These are phyloP conservation scores for Nipponia nippon DNA, from an alignment of 2,113 vertebrate species.

Conservation along the genomic window DNA sequence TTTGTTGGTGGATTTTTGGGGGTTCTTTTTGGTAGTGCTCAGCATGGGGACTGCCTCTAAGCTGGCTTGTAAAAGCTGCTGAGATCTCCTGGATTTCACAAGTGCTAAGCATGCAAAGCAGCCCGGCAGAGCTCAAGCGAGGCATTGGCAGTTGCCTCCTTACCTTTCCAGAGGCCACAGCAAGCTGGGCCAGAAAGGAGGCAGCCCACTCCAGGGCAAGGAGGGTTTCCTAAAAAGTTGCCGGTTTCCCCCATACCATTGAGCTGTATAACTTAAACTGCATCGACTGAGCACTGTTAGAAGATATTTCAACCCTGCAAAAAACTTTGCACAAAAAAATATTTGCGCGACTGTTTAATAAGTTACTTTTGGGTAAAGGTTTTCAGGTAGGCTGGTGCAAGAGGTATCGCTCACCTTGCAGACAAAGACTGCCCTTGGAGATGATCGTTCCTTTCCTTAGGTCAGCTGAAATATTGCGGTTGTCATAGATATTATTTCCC, in stretches of 20 bases:
- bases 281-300: neutral
- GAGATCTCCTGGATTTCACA: neutral
- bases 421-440: neutral
- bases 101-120: neutral
- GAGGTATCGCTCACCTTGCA: neutral
- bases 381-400: neutral
- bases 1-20: too few relatives aligned
- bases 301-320: neutral
- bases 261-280: neutral
- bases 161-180: neutral
- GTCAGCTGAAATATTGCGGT: neutral
- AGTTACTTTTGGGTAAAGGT: neutral
- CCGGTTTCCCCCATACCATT: neutral
- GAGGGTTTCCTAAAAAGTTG: neutral
- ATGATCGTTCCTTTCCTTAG: neutral
- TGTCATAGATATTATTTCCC: neutral
- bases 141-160: neutral
- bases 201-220: neutral
- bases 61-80: neutral
- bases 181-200: neutral
- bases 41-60: neutral
- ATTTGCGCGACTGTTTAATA: neutral
- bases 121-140: neutral
- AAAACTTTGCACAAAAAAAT: neutral
- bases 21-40: fast-evolving